phyloP scores from a whole-genome alignment of 2,797 vertebrate genomes.

The Fundulus diaphanus region DNA sequence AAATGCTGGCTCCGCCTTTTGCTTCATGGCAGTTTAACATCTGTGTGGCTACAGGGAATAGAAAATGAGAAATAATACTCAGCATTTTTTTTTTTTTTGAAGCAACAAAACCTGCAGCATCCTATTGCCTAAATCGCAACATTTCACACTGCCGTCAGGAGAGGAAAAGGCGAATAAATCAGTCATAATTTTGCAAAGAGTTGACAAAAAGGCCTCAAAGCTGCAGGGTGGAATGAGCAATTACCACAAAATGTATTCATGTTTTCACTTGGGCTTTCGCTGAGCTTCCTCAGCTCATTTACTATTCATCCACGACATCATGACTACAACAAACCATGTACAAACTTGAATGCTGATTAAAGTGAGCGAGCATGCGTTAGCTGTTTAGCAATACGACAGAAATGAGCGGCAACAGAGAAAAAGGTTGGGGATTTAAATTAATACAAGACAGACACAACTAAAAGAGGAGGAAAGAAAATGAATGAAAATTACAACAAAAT shows the following conservation, averaged over 20 bases:
- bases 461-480: not conserved
- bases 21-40: not conserved
- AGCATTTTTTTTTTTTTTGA: slow-evolving; percentile 19
- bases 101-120: slow-evolving; percentile 19
- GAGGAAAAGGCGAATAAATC: slow-evolving; percentile 14
- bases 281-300: slow-evolving; percentile 54
- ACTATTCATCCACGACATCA: slow-evolving; percentile 55
- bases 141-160: slow-evolving; percentile 20
- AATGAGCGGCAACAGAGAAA: not conserved
- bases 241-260: slow-evolving; percentile 56
- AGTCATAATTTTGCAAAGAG: slow-evolving; percentile 34
- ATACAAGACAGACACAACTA: not conserved
- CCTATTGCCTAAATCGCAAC: slow-evolving; percentile 9
- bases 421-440: not conserved
- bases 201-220: slow-evolving; percentile 42
- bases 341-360: slow-evolving; percentile 16
- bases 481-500: not conserved
- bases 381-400: not conserved
- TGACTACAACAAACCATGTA: slow-evolving; percentile 19
- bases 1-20: not conserved
- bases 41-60: slow-evolving; percentile 3
- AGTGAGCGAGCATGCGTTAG: not conserved
- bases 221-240: slow-evolving; percentile 29
- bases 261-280: slow-evolving; percentile 42
- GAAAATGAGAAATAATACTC: slow-evolving; percentile 19